These are phyloP conservation scores for Cephus pygmeus DNA, from an alignment of 2,888 invertebrate species.

Conservation along the genomic window DNA sequence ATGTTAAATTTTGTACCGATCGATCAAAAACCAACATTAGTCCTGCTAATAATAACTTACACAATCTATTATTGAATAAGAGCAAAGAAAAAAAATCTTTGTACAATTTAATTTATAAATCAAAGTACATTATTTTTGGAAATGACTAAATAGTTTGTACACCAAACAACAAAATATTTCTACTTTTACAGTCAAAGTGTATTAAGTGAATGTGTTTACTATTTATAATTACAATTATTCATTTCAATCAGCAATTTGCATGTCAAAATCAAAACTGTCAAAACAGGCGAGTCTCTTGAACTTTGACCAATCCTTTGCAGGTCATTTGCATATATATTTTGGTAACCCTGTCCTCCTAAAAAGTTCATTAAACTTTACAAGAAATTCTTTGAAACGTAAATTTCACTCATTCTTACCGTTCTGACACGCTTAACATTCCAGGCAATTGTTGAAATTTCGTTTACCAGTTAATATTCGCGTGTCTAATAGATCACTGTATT, in stretches of 20 bases:
- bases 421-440: background rate
- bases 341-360: background rate
- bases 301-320: background rate
- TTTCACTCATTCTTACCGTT: background rate
- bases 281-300: background rate
- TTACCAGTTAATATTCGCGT: background rate
- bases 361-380: background rate
- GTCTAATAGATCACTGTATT: background rate
- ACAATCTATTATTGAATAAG: too few relatives aligned
- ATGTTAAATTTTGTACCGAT: too few relatives aligned
- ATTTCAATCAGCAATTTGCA: background rate
- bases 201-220: background rate
- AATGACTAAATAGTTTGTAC: background rate
- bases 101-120: too few relatives aligned
- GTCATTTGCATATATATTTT: background rate
- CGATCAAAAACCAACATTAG: background rate
- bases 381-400: background rate
- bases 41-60: background rate
- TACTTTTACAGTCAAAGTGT: background rate
- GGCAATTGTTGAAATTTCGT: background rate
- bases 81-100: too few relatives aligned
- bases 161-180: background rate
- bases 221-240: background rate
- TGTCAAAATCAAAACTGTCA: background rate
- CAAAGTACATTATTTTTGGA: too few relatives aligned